Evolutionary conservation across 2,888 invertebrate genomes (phyloP), one percentile per base, ranked within the genome.

Genomic region (Eremobia ochroleuca): DNA sequence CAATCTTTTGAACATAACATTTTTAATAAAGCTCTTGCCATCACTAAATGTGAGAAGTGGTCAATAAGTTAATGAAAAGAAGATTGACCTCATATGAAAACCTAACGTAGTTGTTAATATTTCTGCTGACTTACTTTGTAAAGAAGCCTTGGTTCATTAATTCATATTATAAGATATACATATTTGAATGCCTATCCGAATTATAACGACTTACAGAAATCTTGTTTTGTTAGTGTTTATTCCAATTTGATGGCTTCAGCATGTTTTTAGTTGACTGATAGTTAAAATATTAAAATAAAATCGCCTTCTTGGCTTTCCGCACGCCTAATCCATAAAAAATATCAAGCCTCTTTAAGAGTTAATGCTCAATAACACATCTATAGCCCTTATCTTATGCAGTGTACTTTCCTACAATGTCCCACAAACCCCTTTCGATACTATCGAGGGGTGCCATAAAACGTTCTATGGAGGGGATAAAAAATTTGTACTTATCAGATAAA

Each of bases 401-500:
- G 58, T 86, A 68, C 72, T 69, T 70, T 73, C 62, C 69, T 77
- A 59, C 61, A 84, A 72, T 70, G 58, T 59, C 37, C 49, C 46
- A 49, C 55, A 40, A 74, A 76, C 73, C 75, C 40, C 61, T 82
- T 40, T 25, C 21, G 84, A 86, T 86, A 79, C 76, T 71, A 86
- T 86, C 86, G n/a, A 73, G 13, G 68, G 72, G 64, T 46, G 66
- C 55, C 82, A 82, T 85, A 79, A 85, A 78, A 64, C 37, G 75
- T 77, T 76, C 67, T 67, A 58, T 37, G 59, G 72, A 52, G 72
- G 73, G 77, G 77, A 84, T 77, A 76, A 82, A 85, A 85, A 85
- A 80, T 6, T 83, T 83, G 75, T 78, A 46, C 49, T 74, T 70
- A 73, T 77, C 81, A 77, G 84, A 86, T 85, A 84, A 62, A 75